These are phyloP conservation scores for Bombus terrestris DNA, from an alignment of 1,140 invertebrate species.

Conservation along the genomic window DNA sequence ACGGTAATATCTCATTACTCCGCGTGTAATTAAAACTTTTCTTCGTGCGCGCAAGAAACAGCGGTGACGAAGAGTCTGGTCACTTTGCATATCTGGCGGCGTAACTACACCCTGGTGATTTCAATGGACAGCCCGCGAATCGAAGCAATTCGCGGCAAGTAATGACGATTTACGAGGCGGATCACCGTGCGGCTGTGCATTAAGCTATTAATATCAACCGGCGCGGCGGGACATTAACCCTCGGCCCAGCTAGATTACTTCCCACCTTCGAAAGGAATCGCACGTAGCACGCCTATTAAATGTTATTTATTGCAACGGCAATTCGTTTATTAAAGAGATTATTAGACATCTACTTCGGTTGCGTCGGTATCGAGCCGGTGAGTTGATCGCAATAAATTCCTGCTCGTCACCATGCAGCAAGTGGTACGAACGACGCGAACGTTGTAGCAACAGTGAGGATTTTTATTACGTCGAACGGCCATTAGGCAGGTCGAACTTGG, in stretches of 20 bases:
- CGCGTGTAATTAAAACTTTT: constrained; percentile 37
- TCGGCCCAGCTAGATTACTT: background rate
- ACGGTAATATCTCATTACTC: background rate
- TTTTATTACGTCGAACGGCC: constrained; percentile 14
- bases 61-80: constrained; percentile 1
- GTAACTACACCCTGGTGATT: constrained; percentile 19
- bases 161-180: constrained; percentile 38
- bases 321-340: constrained; percentile 28
- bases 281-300: constrained; percentile 18
- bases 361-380: background rate
- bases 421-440: background rate
- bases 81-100: constrained; percentile 27
- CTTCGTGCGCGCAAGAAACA: background rate
- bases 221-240: constrained; percentile 6
- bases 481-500: background rate
- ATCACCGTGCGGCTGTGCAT: constrained; percentile 6
- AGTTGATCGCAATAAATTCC: constrained; percentile 18
- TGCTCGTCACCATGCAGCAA: background rate
- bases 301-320: constrained; percentile 19
- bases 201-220: constrained; percentile 46
- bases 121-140: constrained; percentile 6
- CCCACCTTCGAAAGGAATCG: background rate
- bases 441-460: background rate
- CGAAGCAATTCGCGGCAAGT: constrained; percentile 36
- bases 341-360: constrained; percentile 6